These are phyloP conservation scores for Poeciliopsis gracilis DNA, from an alignment of 2,797 vertebrate genomes.

Conservation along the genomic window DNA sequence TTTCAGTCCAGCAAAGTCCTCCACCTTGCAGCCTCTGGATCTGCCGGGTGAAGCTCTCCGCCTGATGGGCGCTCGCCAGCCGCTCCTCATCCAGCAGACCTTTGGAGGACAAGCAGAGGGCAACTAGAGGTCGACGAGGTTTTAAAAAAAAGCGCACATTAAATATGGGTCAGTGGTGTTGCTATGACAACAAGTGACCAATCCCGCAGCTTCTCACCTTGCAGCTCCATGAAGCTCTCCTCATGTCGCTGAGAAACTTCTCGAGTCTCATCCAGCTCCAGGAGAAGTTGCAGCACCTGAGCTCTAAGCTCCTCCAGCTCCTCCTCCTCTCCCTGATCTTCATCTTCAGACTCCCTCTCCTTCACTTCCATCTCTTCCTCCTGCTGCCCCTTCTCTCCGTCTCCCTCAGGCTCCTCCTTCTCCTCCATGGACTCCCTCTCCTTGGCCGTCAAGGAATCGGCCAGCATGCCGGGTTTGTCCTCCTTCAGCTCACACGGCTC, in stretches of 20 bases:
- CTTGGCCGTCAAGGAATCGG: slow-evolving; percentile 68
- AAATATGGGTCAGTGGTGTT: background rate
- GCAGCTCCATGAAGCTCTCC: slow-evolving; percentile 79
- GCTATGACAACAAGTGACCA: background rate
- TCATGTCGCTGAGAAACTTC: slow-evolving; percentile 85
- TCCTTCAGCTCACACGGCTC: slow-evolving; percentile 77
- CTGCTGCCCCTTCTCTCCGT: slow-evolving; percentile 64
- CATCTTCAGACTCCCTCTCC: slow-evolving; percentile 46
- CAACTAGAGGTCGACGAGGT: too few species aligned
- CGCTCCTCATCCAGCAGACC: slow-evolving; percentile 89
- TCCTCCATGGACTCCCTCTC: slow-evolving; percentile 74
- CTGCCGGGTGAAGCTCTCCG: slow-evolving; percentile 89
- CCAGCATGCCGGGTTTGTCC: slow-evolving; percentile 60
- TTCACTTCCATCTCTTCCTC: slow-evolving; percentile 64
- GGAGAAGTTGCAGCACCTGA: slow-evolving; percentile 83
- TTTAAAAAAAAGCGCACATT: background rate
- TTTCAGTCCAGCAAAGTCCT: background rate
- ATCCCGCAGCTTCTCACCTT: slow-evolving; percentile 35
- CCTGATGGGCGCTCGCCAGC: slow-evolving; percentile 88
- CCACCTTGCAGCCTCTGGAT: slow-evolving; percentile 90
- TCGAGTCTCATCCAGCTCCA: slow-evolving; percentile 86
- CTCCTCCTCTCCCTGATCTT: slow-evolving; percentile 55
- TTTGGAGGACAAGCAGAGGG: slow-evolving; percentile 44
- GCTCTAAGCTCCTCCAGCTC: slow-evolving; percentile 81
- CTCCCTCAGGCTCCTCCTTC: slow-evolving; percentile 55